Evolutionary conservation across 2,888 invertebrate genomes (phyloP).

Genomic region (Eilema depressum): DNA sequence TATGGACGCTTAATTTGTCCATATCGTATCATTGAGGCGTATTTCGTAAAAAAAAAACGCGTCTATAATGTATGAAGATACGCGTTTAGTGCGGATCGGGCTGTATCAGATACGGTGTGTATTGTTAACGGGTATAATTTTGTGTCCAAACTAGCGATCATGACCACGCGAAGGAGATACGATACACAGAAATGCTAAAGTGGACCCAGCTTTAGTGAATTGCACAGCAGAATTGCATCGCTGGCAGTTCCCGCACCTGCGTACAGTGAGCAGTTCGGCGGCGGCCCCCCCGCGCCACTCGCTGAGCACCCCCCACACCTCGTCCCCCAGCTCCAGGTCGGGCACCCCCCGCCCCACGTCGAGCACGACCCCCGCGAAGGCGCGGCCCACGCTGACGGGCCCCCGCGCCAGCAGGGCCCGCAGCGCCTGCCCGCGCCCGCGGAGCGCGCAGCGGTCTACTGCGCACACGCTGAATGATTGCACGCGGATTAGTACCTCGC

Average conservation of each 20-base stretch:
- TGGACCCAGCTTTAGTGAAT: no score
- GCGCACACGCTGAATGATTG: constrained; percentile 80
- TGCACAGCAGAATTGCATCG: no score
- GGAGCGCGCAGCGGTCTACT: constrained; percentile 72
- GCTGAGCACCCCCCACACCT: constrained; percentile 84
- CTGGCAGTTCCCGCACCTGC: constrained; percentile 71
- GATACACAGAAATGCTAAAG: no score
- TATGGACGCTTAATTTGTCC: no score
- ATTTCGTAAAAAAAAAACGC: no score
- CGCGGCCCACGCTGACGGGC: constrained; percentile 73
- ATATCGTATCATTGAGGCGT: no score
- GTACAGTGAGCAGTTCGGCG: constrained; percentile 73
- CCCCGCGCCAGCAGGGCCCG: constrained; percentile 63
- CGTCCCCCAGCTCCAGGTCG: constrained; percentile 81
- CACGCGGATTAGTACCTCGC: constrained; percentile 79
- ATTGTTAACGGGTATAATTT: no score
- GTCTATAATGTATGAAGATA: no score
- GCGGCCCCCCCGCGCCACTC: constrained; percentile 84
- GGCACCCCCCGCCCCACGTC: constrained; percentile 78
- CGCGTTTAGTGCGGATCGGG: no score
- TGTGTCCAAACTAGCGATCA: no score
- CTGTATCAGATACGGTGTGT: no score
- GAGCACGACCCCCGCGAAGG: constrained; percentile 78
- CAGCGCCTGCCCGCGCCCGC: constrained; percentile 71
- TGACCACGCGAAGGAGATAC: no score